phyloP scores from a whole-genome alignment of 2,888 invertebrate species.

The Cerastis rubricosa region DNA sequence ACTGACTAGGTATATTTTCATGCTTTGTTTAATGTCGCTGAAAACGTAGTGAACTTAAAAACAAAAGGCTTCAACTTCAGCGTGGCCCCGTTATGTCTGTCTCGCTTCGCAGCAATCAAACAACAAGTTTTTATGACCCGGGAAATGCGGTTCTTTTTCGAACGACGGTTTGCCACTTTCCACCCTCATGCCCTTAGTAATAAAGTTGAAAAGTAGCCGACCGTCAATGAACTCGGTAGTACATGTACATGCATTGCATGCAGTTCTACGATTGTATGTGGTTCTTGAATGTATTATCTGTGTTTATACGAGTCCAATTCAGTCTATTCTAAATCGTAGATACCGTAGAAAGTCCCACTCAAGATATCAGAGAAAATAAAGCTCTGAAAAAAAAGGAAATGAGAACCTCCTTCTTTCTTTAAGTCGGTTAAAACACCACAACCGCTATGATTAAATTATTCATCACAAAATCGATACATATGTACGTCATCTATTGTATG shows the following conservation, averaged over 20 bases:
- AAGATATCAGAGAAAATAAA: background rate
- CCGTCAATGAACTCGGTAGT: background rate
- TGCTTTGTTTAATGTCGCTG: conserved; percentile 10
- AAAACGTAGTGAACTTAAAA: conserved; percentile 35
- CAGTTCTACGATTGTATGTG: background rate
- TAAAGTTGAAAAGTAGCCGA: background rate
- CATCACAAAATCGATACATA: conserved; percentile 18
- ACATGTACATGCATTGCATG: background rate
- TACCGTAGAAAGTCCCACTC: background rate
- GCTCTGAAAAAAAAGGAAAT: background rate
- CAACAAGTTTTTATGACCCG: conserved; percentile 32
- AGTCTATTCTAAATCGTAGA: background rate
- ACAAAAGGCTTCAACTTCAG: conserved; percentile 26
- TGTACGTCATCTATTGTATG: conserved; percentile 35
- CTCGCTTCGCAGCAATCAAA: conserved; percentile 27
- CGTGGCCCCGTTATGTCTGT: conserved; percentile 25
- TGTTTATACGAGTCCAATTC: background rate
- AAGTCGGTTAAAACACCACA: background rate
- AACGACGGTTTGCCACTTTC: background rate
- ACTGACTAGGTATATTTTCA: background rate
- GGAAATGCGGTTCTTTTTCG: background rate
- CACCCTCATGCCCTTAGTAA: background rate
- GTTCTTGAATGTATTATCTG: background rate
- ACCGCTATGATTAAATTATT: conserved; percentile 20
- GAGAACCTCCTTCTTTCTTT: no score